A percentile compares a stretch with the other conserved stretches of the same genome.
phyloP scores from a whole-genome alignment of 2,888 invertebrate species.

The Amiota mariae region DNA sequence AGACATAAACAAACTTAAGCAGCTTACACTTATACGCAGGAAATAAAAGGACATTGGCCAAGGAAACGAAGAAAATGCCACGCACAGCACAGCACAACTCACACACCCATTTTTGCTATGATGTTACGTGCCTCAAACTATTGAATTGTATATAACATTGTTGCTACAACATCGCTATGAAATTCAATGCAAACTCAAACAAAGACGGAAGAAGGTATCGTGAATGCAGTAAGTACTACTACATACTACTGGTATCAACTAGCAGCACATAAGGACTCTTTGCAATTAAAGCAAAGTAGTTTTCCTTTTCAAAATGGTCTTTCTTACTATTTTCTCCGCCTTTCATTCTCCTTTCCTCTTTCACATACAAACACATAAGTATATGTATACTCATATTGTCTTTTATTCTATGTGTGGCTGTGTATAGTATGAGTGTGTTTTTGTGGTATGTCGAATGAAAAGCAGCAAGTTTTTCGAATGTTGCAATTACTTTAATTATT shows the following conservation, averaged over 20 bases:
- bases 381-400: slow-evolving; percentile 39
- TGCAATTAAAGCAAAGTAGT: slow-evolving; percentile 66
- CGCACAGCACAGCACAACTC: slow-evolving; percentile 41
- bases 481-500: slow-evolving; percentile 66
- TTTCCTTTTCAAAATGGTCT: slow-evolving; percentile 65
- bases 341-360: not conserved
- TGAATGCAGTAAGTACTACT: slow-evolving; percentile 47
- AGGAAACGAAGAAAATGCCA: not conserved
- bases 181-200: slow-evolving; percentile 41
- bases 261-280: slow-evolving; percentile 44
- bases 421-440: no score
- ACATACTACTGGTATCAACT: slow-evolving; percentile 29
- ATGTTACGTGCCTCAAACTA: slow-evolving; percentile 21
- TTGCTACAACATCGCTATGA: not conserved
- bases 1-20: slow-evolving; percentile 51
- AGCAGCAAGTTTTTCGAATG: slow-evolving; percentile 60
- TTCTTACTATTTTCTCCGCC: slow-evolving; percentile 51
- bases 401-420: slow-evolving; percentile 14
- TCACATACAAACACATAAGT: slow-evolving; percentile 25
- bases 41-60: slow-evolving; percentile 52
- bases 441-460: slow-evolving; percentile 35
- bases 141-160: not conserved
- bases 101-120: slow-evolving; percentile 35
- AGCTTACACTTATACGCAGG: slow-evolving; percentile 61
- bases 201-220: no score